Conservation (phyloP, 2,888 invertebrate genomes). For the Caenorhabditis sp. region DNA sequence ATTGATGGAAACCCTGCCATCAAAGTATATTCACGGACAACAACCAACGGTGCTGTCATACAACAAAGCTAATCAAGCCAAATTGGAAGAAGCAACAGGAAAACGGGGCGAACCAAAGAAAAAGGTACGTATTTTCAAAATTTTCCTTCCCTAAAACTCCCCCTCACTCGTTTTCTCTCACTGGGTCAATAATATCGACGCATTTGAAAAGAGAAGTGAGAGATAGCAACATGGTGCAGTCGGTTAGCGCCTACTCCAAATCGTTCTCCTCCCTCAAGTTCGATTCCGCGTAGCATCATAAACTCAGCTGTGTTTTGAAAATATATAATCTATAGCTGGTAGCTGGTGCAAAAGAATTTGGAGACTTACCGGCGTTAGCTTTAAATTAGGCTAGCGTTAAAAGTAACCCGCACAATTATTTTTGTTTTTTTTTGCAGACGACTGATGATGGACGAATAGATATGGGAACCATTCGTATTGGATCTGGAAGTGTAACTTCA, state of each 20-base stretch:
- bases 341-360: constrained; percentile 34
- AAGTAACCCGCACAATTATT: constrained; percentile 36
- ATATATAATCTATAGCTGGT: constrained; percentile 36
- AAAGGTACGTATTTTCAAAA: constrained; percentile 25
- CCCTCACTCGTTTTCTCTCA: too few species aligned
- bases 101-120: constrained; percentile 49
- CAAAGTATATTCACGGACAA: constrained; percentile 90
- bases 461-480: constrained; percentile 67
- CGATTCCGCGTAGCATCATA: constrained; percentile 16
- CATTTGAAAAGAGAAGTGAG: neutral
- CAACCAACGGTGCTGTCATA: constrained; percentile 92
- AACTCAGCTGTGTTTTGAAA: constrained; percentile 42
- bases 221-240: constrained; percentile 22
- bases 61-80: constrained; percentile 83
- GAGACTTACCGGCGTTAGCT: constrained; percentile 44
- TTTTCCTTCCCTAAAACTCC: neutral
- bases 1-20: constrained; percentile 91
- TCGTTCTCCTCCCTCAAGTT: constrained; percentile 4
- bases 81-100: constrained; percentile 63
- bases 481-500: constrained; percentile 15
- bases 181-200: neutral
- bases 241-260: constrained; percentile 9
- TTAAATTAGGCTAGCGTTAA: constrained; percentile 36
- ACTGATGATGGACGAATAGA: constrained; percentile 46
- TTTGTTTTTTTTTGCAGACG: neutral